These are phyloP conservation scores for Anolis carolinensis DNA, from an alignment of 2,113 vertebrate genomes.

Conservation along the genomic window DNA sequence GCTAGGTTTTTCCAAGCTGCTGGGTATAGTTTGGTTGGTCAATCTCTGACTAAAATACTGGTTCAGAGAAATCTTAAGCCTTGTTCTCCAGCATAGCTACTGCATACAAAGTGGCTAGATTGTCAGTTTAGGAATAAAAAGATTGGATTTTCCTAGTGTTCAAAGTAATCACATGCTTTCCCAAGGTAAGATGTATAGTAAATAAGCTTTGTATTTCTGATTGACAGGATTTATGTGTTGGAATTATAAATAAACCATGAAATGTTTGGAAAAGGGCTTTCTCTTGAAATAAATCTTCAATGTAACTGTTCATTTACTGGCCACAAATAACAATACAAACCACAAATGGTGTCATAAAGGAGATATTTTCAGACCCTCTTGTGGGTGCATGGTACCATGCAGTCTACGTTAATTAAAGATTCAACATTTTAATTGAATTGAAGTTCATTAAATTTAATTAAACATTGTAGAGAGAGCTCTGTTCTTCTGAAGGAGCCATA, in stretches of 20 bases:
- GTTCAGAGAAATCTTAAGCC: too few relatives aligned
- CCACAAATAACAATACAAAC: background rate
- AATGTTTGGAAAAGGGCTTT: background rate
- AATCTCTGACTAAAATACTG: too few relatives aligned
- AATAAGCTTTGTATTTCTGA: background rate
- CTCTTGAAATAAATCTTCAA: background rate
- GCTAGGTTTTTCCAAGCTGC: background rate
- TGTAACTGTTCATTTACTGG: too few relatives aligned
- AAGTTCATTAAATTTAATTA: conserved; percentile 19
- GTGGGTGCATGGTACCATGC: background rate
- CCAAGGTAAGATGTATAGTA: background rate
- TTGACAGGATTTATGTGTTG: background rate
- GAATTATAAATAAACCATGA: background rate
- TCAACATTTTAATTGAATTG: background rate
- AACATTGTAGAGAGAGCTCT: conserved; percentile 9
- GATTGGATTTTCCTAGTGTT: background rate
- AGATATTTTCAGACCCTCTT: background rate
- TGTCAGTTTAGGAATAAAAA: background rate
- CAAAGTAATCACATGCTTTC: background rate
- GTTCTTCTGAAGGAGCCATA: background rate
- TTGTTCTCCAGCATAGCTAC: too few relatives aligned
- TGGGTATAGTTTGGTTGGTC: background rate
- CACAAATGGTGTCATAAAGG: background rate
- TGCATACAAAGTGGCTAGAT: background rate
- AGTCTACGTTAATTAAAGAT: background rate